Percentiles rank a stretch among this genome's conserved stretches.
phyloP scores from a whole-genome alignment of 2,888 invertebrate genomes.

The Iphiclides podalirius region DNA sequence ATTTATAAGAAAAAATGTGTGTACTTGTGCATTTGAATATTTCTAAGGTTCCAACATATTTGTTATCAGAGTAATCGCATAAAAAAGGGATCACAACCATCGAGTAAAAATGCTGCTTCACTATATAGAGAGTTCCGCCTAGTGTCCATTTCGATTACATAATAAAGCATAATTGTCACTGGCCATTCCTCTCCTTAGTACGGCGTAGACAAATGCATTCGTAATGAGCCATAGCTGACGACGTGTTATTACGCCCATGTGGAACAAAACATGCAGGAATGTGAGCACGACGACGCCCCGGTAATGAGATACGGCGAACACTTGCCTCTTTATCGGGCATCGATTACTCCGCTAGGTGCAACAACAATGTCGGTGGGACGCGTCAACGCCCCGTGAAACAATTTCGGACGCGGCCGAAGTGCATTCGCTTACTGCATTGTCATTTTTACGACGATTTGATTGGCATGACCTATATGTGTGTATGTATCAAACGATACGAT shows the following conservation, averaged over 20 bases:
- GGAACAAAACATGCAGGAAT: constrained; percentile 44
- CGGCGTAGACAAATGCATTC: constrained; percentile 13
- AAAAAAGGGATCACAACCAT: too few relatives aligned
- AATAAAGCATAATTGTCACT: constrained; percentile 15
- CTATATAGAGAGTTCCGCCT: constrained; percentile 21
- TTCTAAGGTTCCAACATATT: too few relatives aligned
- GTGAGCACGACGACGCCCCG: constrained; percentile 46
- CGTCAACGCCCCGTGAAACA: constrained; percentile 19
- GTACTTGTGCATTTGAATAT: too few relatives aligned
- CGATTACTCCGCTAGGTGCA: constrained; percentile 38
- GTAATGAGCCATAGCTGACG: constrained; percentile 19
- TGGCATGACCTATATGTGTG: too few relatives aligned
- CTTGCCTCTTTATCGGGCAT: constrained; percentile 49
- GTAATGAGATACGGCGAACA: constrained; percentile 59
- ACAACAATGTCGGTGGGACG: too few relatives aligned
- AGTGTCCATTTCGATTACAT: constrained; percentile 14
- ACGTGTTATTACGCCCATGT: constrained; percentile 24
- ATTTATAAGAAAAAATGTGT: too few relatives aligned
- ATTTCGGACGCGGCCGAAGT: constrained; percentile 3
- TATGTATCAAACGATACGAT: too few relatives aligned
- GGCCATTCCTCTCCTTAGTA: constrained; percentile 1
- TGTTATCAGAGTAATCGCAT: too few relatives aligned
- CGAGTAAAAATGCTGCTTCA: constrained; percentile 4
- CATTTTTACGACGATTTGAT: background rate
- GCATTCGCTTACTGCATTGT: background rate